phyloP scores from a whole-genome alignment of 2,113 vertebrate genomes.

The Phylloscopus trochilus region DNA sequence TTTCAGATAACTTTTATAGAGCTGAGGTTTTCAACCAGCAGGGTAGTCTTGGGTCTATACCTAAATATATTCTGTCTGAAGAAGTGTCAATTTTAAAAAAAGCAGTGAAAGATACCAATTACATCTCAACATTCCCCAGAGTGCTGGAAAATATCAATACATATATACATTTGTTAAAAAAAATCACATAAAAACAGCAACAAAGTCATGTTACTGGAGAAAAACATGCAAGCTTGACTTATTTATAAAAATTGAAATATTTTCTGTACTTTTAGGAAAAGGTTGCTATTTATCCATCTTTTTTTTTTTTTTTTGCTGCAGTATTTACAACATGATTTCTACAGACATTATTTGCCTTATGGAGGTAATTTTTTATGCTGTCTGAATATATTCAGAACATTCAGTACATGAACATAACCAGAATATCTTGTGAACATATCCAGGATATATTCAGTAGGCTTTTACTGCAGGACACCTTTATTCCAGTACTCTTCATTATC shows the following conservation, averaged over 20 bases:
- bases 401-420: not conserved
- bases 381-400: not conserved
- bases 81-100: not conserved
- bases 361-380: not conserved
- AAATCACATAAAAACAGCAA: not conserved
- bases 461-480: not conserved
- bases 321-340: not conserved
- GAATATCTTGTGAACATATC: not conserved
- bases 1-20: conserved; percentile 23
- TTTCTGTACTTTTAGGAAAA: not conserved
- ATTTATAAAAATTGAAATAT: not conserved
- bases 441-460: not conserved
- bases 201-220: not conserved
- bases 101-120: not conserved
- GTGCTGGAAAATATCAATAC: not conserved
- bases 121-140: not conserved
- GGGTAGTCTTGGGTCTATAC: not conserved
- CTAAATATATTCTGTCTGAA: conserved; percentile 2
- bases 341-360: not conserved
- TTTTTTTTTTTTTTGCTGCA: not conserved
- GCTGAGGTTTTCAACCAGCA: not conserved
- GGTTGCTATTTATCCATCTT: not conserved
- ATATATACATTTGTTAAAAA: not conserved
- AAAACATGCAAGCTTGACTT: not conserved
- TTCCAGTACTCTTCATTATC: not conserved